Base-by-base conservation (phyloP, 2,888 invertebrate genomes). In the Parnassius orleans region DNA sequence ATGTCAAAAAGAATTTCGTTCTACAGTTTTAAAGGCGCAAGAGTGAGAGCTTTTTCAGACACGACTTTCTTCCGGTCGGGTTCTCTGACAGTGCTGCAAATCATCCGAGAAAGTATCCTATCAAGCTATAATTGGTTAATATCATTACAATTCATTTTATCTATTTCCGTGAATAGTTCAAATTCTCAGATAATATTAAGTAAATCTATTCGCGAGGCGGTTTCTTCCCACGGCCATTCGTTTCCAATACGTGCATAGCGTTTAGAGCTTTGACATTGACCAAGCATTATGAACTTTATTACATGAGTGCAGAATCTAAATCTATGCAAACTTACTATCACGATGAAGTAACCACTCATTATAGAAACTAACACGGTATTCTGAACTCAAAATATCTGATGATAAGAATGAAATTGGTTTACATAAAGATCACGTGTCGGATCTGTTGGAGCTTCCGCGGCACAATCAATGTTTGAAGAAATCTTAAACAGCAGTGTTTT, bases 401-500 rank as follows among this genome's bases (percentile, higher is more conserved):
- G 11, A 44, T 63, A 58, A 48, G 51, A 9, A 51, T 43, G 43
- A 46, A 44, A 54, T 48, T 62, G 2, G 46, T 33, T 9, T 60
- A 19, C 15, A 2, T 48, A 11, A 11, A 12, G 14, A 1, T 19
- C 5, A 1, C 5, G 9, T 53, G n/a, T n/a, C 9, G 42, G 15
- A 48, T 11, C 42, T 57, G 11, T 14, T 12, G n/a, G 42, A 52
- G 53, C 51, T 58, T 51, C 63, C 51, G 62, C 47, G 43, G 51
- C 55, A 51, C 51, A 51, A 52, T 61, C 56, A 58, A 60, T 47
- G 48, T 42, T 42, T 47, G 42, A 51, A 52, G 42, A 56, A 48
- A 50, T 56, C 44, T 59, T 68, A 69, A 69, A 69, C 66, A 64
- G 66, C 66, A 61, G 66, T 67, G 73, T 80, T 80, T 80, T 81